Evolutionary conservation across 1,140 invertebrate genomes (phyloP), one percentile per base, ranked within the genome.

Genomic region (Camponotus floridanus): DNA sequence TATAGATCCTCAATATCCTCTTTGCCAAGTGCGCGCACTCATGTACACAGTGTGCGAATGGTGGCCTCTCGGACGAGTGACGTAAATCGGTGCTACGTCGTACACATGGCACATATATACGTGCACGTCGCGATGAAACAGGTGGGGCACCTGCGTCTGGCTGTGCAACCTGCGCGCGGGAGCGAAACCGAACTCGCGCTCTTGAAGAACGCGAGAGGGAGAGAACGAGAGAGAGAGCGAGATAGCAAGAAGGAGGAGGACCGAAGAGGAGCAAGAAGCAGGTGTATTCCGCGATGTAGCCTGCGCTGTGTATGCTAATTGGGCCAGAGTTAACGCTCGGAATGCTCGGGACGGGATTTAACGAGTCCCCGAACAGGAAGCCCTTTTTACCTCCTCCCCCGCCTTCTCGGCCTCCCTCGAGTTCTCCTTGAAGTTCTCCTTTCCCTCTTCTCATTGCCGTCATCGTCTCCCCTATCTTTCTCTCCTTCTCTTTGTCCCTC

Each of bases 241-340:
- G 6, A 67, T 11, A 45, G 62, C 62, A 42, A 88, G 65, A 31
- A 15, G 59, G 78, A 36, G 39, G 68, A 11, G 55, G 62, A 39
- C 13, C 62, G 64, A 80, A 57, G 64, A 85, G 48, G 33, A 84
- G 85, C 86, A 91, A 88, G 76, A 87, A 92, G 94, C 94, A 95
- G 94, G 94, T 94, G 94, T 94, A 94, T 94, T 93, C 76, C 93
- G 92, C 93, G 91, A 91, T 91, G 92, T 93, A 92, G 92, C 89
- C 92, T 87, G 89, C 89, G 81, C 85, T 86, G 86, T 91, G 93
- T 94, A 94, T 94, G 94, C 94, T 95, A 95, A 95, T 95, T 95
- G 94, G 94, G 91, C 92, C 92, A 93, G 88, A 93, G 93, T 93
- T 94, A 93, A 91, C 92, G 91, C 91, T 92, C 88, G 76, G 86